A percentile compares a stretch with the other conserved stretches of the same genome.
phyloP scores from a whole-genome alignment of 2,113 vertebrate species.

The Mola mola region DNA sequence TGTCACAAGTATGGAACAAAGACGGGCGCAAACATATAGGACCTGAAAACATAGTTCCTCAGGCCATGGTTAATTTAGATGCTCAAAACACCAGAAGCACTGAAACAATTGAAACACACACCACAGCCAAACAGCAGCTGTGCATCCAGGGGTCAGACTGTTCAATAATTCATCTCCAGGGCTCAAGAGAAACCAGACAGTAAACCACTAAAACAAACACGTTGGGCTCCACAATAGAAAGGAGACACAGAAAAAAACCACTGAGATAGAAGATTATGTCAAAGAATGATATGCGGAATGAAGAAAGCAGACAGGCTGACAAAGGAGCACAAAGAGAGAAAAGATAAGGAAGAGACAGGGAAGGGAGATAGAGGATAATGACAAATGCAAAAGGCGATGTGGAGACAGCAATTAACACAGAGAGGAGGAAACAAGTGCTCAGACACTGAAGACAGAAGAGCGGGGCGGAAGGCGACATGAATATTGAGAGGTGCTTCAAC shows the following conservation, averaged over 20 bases:
- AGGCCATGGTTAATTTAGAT: background rate
- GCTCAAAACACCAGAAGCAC: background rate
- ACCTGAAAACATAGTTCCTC: background rate
- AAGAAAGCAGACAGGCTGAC: background rate
- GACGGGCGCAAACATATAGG: background rate
- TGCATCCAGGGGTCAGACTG: conserved; percentile 54
- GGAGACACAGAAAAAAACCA: conserved; percentile 12
- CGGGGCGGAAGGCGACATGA: background rate
- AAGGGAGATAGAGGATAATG: background rate
- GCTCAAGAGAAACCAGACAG: conserved; percentile 32
- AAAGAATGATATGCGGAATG: background rate
- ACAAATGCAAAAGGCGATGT: background rate
- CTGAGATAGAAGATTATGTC: conserved; percentile 33
- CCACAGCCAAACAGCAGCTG: conserved; percentile 31
- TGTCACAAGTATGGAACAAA: no score
- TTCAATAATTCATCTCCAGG: conserved; percentile 66
- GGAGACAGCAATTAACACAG: background rate
- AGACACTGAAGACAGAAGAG: conserved; percentile 4
- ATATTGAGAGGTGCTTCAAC: conserved; percentile 25
- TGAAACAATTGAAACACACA: conserved; percentile 13
- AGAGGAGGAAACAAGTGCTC: conserved; percentile 1
- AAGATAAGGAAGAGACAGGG: background rate
- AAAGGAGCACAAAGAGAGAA: conserved; percentile 18
- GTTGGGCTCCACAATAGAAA: background rate
- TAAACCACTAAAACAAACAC: conserved; percentile 52